phyloP scores from a whole-genome alignment of 1,140 invertebrate species.

The Octopus sinensis region DNA sequence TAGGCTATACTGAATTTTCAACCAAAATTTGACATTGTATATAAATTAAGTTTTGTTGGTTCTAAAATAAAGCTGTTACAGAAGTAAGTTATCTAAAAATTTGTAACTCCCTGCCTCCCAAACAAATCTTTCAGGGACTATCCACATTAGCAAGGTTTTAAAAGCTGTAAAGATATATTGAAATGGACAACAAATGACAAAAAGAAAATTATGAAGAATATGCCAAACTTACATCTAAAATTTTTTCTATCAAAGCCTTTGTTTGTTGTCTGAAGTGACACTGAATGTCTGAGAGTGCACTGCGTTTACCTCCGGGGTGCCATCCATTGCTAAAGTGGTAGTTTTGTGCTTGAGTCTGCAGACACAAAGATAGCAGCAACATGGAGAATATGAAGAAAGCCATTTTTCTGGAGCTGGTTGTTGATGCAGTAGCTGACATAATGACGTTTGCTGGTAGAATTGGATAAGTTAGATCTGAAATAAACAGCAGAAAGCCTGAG shows the following conservation, averaged over 20 bases:
- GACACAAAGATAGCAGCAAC: conserved; percentile 16
- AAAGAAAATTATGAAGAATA: background rate
- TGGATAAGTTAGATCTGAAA: background rate
- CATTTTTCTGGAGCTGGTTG: conserved; percentile 12
- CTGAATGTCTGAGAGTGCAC: conserved; percentile 9
- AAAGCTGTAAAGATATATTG: too few species aligned
- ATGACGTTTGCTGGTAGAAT: background rate
- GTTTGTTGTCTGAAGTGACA: conserved; percentile 35
- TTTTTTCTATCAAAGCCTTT: conserved; percentile 31
- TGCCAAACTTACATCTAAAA: conserved; percentile 35
- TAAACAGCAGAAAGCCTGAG: too few species aligned
- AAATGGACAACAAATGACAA: background rate
- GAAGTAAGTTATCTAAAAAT: too few species aligned
- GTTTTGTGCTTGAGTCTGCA: conserved; percentile 33
- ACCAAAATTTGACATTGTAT: too few species aligned
- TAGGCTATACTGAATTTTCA: too few species aligned
- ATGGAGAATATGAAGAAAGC: conserved; percentile 21
- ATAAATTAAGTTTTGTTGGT: too few species aligned
- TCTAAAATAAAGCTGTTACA: too few species aligned
- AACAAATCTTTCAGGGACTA: too few species aligned
- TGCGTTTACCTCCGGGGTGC: conserved; percentile 41
- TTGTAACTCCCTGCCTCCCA: too few species aligned
- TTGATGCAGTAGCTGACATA: background rate
- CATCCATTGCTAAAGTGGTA: conserved; percentile 53
- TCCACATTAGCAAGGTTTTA: too few species aligned